A percentile compares a stretch with the other conserved stretches of the same genome.
Evolutionary conservation across 2,113 vertebrate genomes (phyloP).

Genomic region (Salvelinus sp.): DNA sequence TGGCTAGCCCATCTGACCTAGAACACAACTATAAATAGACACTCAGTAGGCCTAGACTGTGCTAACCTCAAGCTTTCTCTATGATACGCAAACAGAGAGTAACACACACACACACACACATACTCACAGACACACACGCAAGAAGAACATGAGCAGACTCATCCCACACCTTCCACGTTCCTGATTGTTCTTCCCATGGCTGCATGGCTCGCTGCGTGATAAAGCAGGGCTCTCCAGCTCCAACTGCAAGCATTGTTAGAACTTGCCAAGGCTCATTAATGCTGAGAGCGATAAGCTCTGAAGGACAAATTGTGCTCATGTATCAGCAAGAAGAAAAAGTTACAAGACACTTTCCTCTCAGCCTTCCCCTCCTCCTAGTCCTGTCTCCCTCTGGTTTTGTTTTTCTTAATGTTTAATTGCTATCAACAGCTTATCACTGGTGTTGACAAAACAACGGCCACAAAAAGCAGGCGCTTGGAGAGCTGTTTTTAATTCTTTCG

Average conservation of each 20-base stretch:
- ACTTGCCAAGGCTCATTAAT: slow-evolving; percentile 80
- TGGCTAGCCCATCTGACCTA: slow-evolving; percentile 88
- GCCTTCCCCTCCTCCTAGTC: slow-evolving; percentile 19
- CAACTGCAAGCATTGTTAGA: slow-evolving; percentile 78
- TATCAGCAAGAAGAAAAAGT: slow-evolving; percentile 56
- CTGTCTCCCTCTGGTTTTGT: slow-evolving; percentile 11
- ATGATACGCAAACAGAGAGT: slow-evolving; percentile 25
- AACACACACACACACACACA: slow-evolving; percentile 19
- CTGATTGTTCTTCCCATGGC: slow-evolving; percentile 64
- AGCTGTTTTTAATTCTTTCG: not conserved
- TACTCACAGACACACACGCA: slow-evolving; percentile 13
- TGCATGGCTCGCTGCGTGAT: slow-evolving; percentile 42
- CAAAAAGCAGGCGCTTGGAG: slow-evolving; percentile 16
- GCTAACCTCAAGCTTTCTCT: slow-evolving; percentile 43
- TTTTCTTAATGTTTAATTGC: slow-evolving; percentile 70
- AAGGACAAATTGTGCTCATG: slow-evolving; percentile 79
- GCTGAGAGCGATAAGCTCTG: slow-evolving; percentile 76
- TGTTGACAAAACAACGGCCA: slow-evolving; percentile 63
- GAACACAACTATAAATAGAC: slow-evolving; percentile 56
- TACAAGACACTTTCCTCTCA: slow-evolving; percentile 46
- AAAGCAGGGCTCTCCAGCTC: slow-evolving; percentile 68
- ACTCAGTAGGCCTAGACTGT: slow-evolving; percentile 74
- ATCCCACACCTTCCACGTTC: slow-evolving; percentile 59
- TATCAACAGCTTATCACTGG: slow-evolving; percentile 66
- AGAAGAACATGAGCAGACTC: slow-evolving; percentile 60